Evolutionary conservation across 30 jellyfish, hydroid and myxozoan genomes (phyloP), one percentile per base, ranked within the genome.

Genomic region (Chironex yamaguchii): DNA sequence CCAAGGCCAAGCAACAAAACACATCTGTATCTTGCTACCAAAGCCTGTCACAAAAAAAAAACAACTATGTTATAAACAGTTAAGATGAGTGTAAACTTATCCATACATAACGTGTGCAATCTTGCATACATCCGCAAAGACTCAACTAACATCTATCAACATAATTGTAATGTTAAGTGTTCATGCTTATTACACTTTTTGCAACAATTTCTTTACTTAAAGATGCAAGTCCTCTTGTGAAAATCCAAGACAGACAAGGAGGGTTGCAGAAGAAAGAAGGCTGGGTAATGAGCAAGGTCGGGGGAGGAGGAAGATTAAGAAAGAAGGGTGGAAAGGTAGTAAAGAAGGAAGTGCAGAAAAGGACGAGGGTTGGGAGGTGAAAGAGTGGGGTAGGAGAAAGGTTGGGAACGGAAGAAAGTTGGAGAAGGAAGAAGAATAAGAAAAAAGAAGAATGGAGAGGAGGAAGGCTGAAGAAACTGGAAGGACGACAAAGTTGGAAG

Each of bases 1-100:
- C 97, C 98, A 87, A 73, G 82, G 13, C 66, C 62, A 49, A 92
- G 90, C 13, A 92, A 92, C 36, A 88, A 42, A 24, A 86, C 92
- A 21, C 89, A 36, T 3, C 97, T 78, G 31, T 90, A 29, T 28
- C 84, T 85, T 25, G 78, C 72, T n/a, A n/a, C 13, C 58, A 17
- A 42, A 42, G 58, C 17, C 58, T 42, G 13, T 42, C 9, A 42
- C 9, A 9, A 42, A 42, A 6, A 42, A 42, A 42, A 42, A 42
- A 42, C 13, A 17, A 42, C 58, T 42, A 9, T 6, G 17, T 42
- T 17, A 42, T 42, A 42, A 42, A 42, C 58, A 42, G 58, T 42
- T 42, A 9, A 42, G 9, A 42, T 42, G 13, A 42, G 9, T 42
- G 58, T 42, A 42, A 17, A n/a, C n/a, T n/a, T n/a, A n/a, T n/a